These are phyloP conservation scores for Cantharis rufa DNA, from an alignment of 2,888 invertebrate genomes.

Conservation along the genomic window DNA sequence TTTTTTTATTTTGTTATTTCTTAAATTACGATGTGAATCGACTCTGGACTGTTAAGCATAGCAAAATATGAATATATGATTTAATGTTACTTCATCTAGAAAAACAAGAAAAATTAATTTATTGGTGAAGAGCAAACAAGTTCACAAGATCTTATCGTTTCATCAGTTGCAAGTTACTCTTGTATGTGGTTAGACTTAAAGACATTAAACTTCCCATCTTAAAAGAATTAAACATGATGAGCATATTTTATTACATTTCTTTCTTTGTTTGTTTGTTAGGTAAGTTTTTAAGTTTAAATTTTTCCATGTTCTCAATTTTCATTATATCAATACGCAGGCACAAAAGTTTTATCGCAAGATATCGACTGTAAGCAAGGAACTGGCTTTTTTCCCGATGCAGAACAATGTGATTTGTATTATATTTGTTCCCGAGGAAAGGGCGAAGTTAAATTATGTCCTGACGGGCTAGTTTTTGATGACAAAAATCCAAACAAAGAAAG, in stretches of 20 bases:
- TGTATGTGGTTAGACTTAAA: background rate
- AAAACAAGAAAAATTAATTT: background rate
- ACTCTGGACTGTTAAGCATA: background rate
- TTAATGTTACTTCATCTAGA: background rate
- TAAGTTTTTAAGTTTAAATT: slow-evolving; percentile 7
- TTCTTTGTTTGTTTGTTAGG: slow-evolving; percentile 8
- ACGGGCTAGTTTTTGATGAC: slow-evolving; percentile 77
- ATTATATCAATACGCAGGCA: background rate
- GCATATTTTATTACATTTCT: background rate
- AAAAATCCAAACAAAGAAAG: slow-evolving; percentile 72
- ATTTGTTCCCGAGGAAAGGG: slow-evolving; percentile 68
- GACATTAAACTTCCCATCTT: background rate
- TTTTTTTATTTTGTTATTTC: background rate
- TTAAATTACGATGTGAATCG: background rate
- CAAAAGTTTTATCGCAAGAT: slow-evolving; percentile 41
- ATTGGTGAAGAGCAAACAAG: background rate
- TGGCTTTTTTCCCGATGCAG: slow-evolving; percentile 75
- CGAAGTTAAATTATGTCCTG: slow-evolving; percentile 73
- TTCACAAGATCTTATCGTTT: background rate
- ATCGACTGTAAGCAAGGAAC: slow-evolving; percentile 73
- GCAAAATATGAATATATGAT: background rate
- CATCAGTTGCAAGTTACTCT: background rate
- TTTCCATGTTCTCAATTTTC: background rate
- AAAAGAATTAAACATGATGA: background rate
- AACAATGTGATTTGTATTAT: slow-evolving; percentile 81